phyloP scores from a whole-genome alignment of 2,888 invertebrate genomes.

The Mayetiola destructor region DNA sequence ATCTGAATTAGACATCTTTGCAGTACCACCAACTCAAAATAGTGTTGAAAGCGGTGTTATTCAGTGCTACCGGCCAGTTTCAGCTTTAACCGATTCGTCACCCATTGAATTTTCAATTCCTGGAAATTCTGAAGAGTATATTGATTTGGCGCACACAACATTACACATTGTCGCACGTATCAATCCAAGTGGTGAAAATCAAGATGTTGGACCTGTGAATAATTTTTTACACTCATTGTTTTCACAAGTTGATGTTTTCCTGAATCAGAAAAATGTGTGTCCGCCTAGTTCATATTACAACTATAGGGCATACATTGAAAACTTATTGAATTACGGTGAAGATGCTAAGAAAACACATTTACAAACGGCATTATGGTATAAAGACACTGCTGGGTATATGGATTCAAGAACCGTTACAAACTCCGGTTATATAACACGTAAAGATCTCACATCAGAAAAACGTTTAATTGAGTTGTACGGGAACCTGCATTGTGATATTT shows the following conservation, averaged over 20 bases:
- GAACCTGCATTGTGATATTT: constrained; percentile 13
- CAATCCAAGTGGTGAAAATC: neutral
- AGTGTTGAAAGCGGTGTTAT: neutral
- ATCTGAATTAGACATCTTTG: constrained; percentile 10
- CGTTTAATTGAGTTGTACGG: constrained; percentile 6
- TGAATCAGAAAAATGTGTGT: constrained; percentile 17
- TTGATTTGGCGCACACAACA: constrained; percentile 10
- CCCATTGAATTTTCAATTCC: constrained; percentile 13
- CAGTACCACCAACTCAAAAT: constrained; percentile 7
- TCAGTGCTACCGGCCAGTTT: neutral
- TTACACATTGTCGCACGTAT: neutral
- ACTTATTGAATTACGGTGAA: constrained; percentile 15
- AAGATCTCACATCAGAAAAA: neutral
- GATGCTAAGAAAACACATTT: constrained; percentile 13
- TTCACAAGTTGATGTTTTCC: constrained; percentile 11
- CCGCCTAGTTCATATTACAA: constrained; percentile 14
- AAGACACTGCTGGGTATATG: neutral
- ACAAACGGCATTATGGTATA: neutral
- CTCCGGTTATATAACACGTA: neutral
- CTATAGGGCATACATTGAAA: constrained; percentile 16
- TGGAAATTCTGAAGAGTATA: constrained; percentile 11
- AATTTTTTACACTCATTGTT: constrained; percentile 15
- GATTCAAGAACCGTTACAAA: neutral
- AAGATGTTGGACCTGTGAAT: constrained; percentile 9
- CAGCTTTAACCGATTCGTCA: constrained; percentile 1